Conservation (phyloP, 1,140 invertebrate species). For the Cydia splendana region DNA sequence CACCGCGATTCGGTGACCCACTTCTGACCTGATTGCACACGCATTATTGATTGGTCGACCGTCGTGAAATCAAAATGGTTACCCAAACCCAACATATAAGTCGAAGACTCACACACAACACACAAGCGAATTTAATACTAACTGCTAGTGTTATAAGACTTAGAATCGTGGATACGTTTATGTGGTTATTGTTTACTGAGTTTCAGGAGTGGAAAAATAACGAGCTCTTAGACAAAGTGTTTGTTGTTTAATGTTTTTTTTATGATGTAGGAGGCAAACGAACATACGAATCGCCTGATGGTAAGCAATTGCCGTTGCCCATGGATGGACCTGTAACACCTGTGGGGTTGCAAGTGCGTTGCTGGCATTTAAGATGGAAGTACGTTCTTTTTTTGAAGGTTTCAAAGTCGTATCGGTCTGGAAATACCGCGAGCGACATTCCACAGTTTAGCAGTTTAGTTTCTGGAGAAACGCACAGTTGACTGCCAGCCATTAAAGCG, state of each 20-base stretch:
- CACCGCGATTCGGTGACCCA: not conserved
- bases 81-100: not conserved
- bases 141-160: not conserved
- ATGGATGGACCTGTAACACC: no score
- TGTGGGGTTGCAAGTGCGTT: no score
- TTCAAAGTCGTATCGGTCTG: no score
- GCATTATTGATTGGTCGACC: not conserved
- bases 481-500: no score
- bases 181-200: no score
- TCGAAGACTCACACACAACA: not conserved
- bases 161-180: not conserved
- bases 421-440: no score
- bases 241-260: not conserved
- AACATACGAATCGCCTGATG: no score
- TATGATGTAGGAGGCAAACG: not conserved
- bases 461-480: no score
- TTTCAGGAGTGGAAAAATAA: not conserved
- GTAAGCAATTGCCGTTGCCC: no score
- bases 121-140: not conserved
- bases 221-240: not conserved
- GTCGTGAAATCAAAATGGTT: not conserved
- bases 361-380: no score
- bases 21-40: conserved; percentile 15
- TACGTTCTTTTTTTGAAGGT: no score
- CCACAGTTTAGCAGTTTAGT: no score